Percentiles rank a stretch among this genome's conserved stretches.
Evolutionary conservation across 1,140 invertebrate genomes (phyloP).

Genomic region (Triops cancriformis): DNA sequence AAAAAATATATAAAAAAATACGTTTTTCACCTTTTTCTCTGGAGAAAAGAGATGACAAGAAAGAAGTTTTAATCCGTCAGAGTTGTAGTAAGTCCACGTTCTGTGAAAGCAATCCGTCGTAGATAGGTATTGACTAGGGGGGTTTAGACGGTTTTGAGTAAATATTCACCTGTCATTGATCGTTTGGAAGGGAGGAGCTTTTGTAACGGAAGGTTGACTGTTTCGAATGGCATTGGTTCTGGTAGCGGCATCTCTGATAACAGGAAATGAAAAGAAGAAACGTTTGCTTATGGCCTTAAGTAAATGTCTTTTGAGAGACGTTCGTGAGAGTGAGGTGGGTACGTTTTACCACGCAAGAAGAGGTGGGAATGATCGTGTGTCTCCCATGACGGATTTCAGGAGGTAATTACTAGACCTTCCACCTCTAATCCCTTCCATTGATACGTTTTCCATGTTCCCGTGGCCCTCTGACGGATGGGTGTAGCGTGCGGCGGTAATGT

Average conservation of each 20-base stretch:
- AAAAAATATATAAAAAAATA: neutral
- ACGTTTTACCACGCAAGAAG: neutral
- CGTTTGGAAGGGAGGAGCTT: neutral
- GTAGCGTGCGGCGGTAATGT: neutral
- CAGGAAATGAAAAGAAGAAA: neutral
- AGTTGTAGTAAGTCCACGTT: neutral
- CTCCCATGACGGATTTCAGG: neutral
- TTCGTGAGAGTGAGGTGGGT: neutral
- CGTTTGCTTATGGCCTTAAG: neutral
- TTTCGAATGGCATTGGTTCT: neutral
- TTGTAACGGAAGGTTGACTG: neutral
- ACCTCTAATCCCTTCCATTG: neutral
- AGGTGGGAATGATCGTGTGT: neutral
- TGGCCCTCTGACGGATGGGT: neutral
- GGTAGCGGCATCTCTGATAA: neutral
- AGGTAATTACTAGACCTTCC: neutral
- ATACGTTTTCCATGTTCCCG: constrained; percentile 1
- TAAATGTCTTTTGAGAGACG: neutral
- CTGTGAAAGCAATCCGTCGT: neutral
- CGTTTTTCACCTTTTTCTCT: neutral
- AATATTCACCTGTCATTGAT: constrained; percentile 3
- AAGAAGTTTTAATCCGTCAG: neutral
- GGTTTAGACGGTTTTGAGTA: neutral
- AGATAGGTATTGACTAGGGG: neutral
- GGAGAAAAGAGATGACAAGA: neutral